Conservation (phyloP, 2,797 vertebrate species). For the Gephyroberyx darwinii region DNA sequence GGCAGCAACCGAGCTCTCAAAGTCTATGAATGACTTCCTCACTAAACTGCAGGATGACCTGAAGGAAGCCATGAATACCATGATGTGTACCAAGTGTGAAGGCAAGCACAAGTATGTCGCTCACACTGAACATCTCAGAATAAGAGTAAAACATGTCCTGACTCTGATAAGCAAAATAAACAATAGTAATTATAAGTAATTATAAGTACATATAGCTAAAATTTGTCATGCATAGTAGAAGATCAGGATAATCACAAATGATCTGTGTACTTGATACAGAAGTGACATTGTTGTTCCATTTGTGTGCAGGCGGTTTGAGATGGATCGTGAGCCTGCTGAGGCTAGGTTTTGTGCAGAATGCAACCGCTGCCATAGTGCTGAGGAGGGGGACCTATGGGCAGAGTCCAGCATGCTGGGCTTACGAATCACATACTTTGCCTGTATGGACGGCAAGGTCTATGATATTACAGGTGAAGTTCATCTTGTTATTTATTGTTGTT, state of each 20-base stretch:
- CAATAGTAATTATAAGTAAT: no score
- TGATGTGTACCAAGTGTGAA: slow-evolving; percentile 96
- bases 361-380: slow-evolving; percentile 86
- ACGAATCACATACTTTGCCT: slow-evolving; percentile 93
- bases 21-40: slow-evolving; percentile 93
- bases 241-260: background rate
- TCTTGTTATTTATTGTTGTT: background rate
- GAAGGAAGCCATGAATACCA: slow-evolving; percentile 96
- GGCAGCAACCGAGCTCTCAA: slow-evolving; percentile 91
- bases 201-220: background rate
- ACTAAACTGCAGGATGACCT: slow-evolving; percentile 93
- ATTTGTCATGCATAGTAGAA: background rate
- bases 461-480: slow-evolving; percentile 89
- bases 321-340: slow-evolving; percentile 88
- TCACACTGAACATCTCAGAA: background rate
- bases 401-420: slow-evolving; percentile 95
- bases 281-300: background rate
- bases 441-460: slow-evolving; percentile 93
- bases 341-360: slow-evolving; percentile 94
- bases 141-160: background rate
- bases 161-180: background rate
- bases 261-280: background rate
- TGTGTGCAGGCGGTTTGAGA: slow-evolving; percentile 89
- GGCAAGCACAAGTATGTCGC: slow-evolving; percentile 91
- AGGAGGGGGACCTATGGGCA: slow-evolving; percentile 95